Evolutionary conservation across 2,113 vertebrate species (phyloP).

Genomic region (Elgaria multicarinata): DNA sequence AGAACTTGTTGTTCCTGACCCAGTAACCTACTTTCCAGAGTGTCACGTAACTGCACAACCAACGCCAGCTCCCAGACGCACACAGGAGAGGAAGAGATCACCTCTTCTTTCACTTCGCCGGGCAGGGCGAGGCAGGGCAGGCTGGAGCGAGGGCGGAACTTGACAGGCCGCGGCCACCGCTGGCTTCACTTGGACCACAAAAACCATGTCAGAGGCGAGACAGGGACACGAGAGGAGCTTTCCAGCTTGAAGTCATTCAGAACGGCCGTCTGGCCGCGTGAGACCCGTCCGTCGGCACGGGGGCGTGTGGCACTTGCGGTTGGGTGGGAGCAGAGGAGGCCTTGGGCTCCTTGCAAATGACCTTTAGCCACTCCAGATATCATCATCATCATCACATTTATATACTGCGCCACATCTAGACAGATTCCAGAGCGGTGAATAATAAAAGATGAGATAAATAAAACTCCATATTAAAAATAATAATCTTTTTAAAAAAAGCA

Average conservation of each 20-base stretch:
- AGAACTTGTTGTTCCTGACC: conserved; percentile 92
- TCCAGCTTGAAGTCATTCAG: conserved; percentile 5
- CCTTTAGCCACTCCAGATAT: neutral
- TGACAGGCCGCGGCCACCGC: neutral
- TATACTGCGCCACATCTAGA: no score
- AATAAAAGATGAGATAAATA: no score
- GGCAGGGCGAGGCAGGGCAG: conserved; percentile 34
- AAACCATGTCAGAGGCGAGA: conserved; percentile 27
- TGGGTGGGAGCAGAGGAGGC: no score
- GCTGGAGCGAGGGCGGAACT: conserved; percentile 5
- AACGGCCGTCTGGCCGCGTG: neutral
- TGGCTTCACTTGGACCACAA: conserved; percentile 50
- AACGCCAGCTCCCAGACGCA: conserved; percentile 69
- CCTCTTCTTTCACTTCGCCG: conserved; percentile 83
- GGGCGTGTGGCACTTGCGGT: no score
- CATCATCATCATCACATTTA: no score
- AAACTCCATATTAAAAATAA: no score
- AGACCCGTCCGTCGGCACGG: rapidly evolving
- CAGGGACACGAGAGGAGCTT: conserved; percentile 30
- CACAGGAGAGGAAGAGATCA: conserved; percentile 78
- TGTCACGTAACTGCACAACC: conserved; percentile 82
- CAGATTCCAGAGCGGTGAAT: no score
- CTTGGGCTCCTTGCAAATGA: neutral
- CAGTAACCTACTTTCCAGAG: conserved; percentile 93
- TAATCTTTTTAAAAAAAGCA: no score